Base-by-base conservation (phyloP, 2,888 invertebrate species). In the Caradrina clavipalpis region DNA sequence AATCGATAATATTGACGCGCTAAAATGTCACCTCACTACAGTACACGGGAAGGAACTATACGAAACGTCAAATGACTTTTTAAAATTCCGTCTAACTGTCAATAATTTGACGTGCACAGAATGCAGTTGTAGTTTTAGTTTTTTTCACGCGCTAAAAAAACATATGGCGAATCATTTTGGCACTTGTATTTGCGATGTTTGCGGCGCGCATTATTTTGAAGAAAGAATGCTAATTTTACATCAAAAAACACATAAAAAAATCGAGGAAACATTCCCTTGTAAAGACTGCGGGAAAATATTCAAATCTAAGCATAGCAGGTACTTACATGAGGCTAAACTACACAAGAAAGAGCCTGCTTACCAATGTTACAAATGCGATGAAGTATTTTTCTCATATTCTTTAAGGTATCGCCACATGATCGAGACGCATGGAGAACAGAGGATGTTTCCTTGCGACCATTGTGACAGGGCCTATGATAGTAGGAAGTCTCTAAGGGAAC, bases 151-250 rank as follows among this genome's bases (percentile, higher is more conserved):
- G 0, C 58, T 95, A 11, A 93, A 93, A 58, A 94, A 95, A 53
- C 94, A 93, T 62, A 95, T 94, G 95, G 92, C 93, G 0, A 91
- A 93, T 8, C 95, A 95, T 76, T 95, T 95, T 35, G 94, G 94
- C 0, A 92, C 93, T 0, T 93, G 91, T 11, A 92, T 95, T 0
- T 96, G 96, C 11, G 93, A 95, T 54, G 80, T 93, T 0, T 95
- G 95, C 70, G 94, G 95, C 0, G 96, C 95, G 0, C 93, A 95
- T 56, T 96, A 96, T 60, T 92, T 96, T 13, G 95, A 96, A 60
- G 92, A 93, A 3, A 85, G 94, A 0, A 96, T 96, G 85, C 76
- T 96, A 17, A 66, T 91, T 1, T 82, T 94, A 21, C 95, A 97
- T 80, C 88, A 93, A 39, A 91, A 92, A 19, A 89, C 91, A 0